These are phyloP conservation scores for Sphinx pinastri DNA, from an alignment of 2,888 invertebrate genomes.

Conservation along the genomic window DNA sequence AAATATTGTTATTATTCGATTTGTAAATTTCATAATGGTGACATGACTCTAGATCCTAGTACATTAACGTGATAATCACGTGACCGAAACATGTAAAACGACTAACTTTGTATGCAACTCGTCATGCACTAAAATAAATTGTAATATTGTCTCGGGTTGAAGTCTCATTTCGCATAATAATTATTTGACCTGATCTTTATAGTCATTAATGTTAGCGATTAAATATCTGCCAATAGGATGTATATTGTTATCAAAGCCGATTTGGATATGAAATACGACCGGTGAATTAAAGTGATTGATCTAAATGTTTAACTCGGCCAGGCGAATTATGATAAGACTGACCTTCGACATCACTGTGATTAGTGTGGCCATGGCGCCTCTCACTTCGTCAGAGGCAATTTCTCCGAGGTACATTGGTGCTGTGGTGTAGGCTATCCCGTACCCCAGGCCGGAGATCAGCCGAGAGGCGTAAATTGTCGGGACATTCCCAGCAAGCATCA, in stretches of 20 bases:
- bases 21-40: background rate
- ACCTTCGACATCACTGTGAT: conserved; percentile 84
- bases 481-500: conserved; percentile 83
- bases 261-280: background rate
- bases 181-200: too few species aligned
- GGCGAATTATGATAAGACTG: conserved; percentile 35
- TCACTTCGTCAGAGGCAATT: conserved; percentile 84
- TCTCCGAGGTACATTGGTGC: conserved; percentile 86
- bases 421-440: conserved; percentile 84
- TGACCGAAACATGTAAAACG: background rate
- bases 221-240: background rate
- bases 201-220: background rate
- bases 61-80: background rate
- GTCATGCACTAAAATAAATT: background rate
- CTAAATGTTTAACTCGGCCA: conserved; percentile 30
- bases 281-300: conserved; percentile 38
- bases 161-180: background rate
- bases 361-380: conserved; percentile 85
- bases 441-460: conserved; percentile 86
- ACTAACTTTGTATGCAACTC: background rate
- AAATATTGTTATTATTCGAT: background rate
- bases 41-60: background rate
- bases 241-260: background rate
- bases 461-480: conserved; percentile 84
- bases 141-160: background rate